Evolutionary conservation across 2,888 invertebrate species (phyloP).

Genomic region (Mythimna impura): DNA sequence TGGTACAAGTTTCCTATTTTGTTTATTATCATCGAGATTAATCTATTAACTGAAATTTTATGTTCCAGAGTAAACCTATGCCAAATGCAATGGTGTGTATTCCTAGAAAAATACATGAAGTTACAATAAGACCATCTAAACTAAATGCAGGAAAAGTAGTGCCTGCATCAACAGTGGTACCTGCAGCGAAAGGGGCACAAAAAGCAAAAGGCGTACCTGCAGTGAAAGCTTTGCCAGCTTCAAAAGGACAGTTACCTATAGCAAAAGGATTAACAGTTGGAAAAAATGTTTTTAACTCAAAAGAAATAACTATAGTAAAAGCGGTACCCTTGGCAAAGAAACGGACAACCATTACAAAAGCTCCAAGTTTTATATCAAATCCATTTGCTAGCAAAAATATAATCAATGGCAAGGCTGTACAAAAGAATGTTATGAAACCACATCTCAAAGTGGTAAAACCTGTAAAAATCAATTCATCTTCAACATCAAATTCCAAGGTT

Average conservation of each 20-base stretch:
- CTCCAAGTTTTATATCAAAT: conserved; percentile 52
- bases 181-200: background rate
- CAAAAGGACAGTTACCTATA: conserved; percentile 45
- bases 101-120: conserved; percentile 75
- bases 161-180: background rate
- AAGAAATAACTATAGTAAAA: conserved; percentile 35
- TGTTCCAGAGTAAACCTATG: conserved; percentile 79
- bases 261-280: conserved; percentile 53
- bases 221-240: conserved; percentile 57
- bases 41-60: conserved; percentile 9
- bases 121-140: conserved; percentile 77
- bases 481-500: conserved; percentile 61
- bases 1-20: background rate
- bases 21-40: background rate
- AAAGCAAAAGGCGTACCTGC: conserved; percentile 36
- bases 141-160: conserved; percentile 31
- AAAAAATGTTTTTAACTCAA: conserved; percentile 19
- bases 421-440: conserved; percentile 47
- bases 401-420: conserved; percentile 63
- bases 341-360: conserved; percentile 1
- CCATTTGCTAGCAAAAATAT: conserved; percentile 65
- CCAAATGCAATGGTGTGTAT: conserved; percentile 86
- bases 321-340: conserved; percentile 41
- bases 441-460: conserved; percentile 37
- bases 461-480: conserved; percentile 40